Base-by-base conservation (phyloP, 2,888 invertebrate species). In the Timema podura region DNA sequence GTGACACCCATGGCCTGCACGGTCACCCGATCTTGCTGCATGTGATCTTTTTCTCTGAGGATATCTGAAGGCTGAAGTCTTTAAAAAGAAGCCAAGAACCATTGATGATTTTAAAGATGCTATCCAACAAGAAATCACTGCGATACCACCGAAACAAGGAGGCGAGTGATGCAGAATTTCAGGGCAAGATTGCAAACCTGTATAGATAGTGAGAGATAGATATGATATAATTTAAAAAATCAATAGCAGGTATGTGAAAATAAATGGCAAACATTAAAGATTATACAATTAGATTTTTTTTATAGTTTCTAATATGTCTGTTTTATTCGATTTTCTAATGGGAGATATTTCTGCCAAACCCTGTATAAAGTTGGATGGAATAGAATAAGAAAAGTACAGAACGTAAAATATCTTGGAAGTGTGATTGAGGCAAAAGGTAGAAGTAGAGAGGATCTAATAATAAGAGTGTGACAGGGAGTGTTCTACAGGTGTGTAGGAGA, bases 1-100 rank as follows among this genome's bases (percentile, higher is more conserved):
- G 57, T n/a, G n/a, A n/a, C 57, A 57, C 30, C n/a, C 54, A 13
- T 54, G 54, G 9, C 54, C 54, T 15, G 54, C n/a, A n/a, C 54
- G 3, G 54, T 54, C 2, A 15, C 57, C 15, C n/a, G 15, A 57
- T n/a, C 57, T 57, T 9, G 15, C 57, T 16, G 6, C n/a, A n/a
- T n/a, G 57, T 57, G n/a, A 13, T 54, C 6, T 54, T 7, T 54
- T 54, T 54, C 54, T 54, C 54, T 13, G n/a, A 3, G 1, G n/a
- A 49, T 49, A 49, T n/a, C 3, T 49, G 51, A 10, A 49, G 2
- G 51, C 51, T n/a, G 15, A 54, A 54, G 54, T 54, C 54, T 54
- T 15, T 16, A 8, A 54, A 30, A 11, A 16, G n/a, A 54, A 11
- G 54, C 54, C 54, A 11, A n/a, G 13, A 54, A 54, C 54, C n/a